phyloP scores from a whole-genome alignment of 2,888 invertebrate genomes.

The Petrolisthes manimaculis region DNA sequence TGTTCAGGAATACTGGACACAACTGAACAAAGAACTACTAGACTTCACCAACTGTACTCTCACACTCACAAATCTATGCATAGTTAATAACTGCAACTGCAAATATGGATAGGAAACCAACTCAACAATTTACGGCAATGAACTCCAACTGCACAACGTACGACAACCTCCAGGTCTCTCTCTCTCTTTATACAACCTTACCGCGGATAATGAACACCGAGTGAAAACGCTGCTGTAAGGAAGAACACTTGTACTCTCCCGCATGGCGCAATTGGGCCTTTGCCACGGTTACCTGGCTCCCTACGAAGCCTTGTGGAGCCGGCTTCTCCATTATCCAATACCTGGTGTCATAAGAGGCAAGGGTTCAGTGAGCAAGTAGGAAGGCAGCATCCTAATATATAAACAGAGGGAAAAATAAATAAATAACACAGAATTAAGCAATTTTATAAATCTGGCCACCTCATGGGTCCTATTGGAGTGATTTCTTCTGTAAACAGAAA shows the following conservation, averaged over 20 bases:
- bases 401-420: no score
- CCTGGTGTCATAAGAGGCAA: conserved; percentile 49
- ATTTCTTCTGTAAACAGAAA: no score
- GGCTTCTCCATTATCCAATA: conserved; percentile 45
- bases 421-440: no score
- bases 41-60: neutral
- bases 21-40: no score
- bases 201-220: conserved; percentile 56
- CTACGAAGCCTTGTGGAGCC: conserved; percentile 26
- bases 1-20: no score
- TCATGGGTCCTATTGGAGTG: no score
- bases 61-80: neutral
- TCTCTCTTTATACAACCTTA: conserved; percentile 42
- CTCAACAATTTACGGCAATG: conserved; percentile 9
- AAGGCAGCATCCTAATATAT: no score
- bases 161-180: conserved; percentile 15
- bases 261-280: conserved; percentile 54
- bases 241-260: conserved; percentile 62
- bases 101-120: conserved; percentile 17
- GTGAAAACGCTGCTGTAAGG: conserved; percentile 56
- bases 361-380: no score
- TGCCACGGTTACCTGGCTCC: conserved; percentile 54
- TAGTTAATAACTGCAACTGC: neutral
- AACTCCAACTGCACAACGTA: no score
- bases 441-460: no score